These are phyloP conservation scores for Burhinus bistriatus DNA, from an alignment of 2,113 vertebrate species.

Conservation along the genomic window DNA sequence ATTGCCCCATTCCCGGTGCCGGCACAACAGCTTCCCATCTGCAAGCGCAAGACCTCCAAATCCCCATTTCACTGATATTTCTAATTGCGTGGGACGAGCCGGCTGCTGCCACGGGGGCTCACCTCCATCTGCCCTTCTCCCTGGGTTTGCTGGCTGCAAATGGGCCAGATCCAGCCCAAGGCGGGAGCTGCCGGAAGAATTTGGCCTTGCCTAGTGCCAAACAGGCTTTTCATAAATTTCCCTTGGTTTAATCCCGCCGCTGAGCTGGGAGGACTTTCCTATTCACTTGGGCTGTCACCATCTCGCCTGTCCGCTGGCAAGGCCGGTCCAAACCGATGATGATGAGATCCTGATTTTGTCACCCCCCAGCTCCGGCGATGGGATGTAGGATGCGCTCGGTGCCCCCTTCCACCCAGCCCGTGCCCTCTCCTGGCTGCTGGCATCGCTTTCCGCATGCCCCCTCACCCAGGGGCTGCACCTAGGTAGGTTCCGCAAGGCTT, in stretches of 20 bases:
- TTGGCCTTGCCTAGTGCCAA: background rate
- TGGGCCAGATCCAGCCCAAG: background rate
- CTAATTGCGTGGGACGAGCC: background rate
- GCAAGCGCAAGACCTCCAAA: background rate
- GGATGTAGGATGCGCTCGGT: accelerated
- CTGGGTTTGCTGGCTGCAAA: background rate
- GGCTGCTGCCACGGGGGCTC: background rate
- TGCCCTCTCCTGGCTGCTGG: background rate
- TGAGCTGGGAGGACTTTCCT: background rate
- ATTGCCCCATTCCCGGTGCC: background rate
- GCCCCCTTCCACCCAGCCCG: background rate
- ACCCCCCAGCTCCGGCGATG: background rate
- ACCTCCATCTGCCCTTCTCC: background rate
- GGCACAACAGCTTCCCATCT: background rate
- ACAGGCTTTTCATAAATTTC: background rate
- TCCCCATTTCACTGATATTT: background rate
- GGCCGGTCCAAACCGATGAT: background rate
- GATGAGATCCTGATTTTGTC: background rate
- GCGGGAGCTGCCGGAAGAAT: background rate
- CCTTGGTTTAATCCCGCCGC: background rate
- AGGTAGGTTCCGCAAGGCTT: background rate
- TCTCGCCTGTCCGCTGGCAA: background rate
- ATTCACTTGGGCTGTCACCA: background rate
- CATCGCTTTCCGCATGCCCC: accelerated
- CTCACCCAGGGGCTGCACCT: accelerated